Evolutionary conservation across 2,888 invertebrate genomes (phyloP), one percentile per base, ranked within the genome.

Genomic region (Gerris lacustris): DNA sequence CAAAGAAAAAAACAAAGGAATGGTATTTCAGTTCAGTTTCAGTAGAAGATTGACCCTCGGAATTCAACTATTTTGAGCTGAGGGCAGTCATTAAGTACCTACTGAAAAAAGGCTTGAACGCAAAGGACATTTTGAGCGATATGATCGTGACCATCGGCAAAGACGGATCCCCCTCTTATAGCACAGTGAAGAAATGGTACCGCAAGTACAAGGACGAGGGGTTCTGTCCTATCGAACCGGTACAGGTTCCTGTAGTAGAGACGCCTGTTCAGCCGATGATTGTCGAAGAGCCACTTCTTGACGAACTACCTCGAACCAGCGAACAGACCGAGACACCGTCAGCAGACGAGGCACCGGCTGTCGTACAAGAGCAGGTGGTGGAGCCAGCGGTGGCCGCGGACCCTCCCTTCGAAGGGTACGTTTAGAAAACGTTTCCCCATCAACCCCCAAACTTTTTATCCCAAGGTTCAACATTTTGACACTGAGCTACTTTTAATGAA

Each of bases 401-500:
- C 15, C 55, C 55, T 9, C 15, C 55, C 55, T 55, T 5, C 15
- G 55, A 55, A 11, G 55, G 55, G 55, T 55, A 55, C 55, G 55
- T 55, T 55, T 55, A 55, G 11, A 55, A 55, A 55, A 55, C 55
- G 55, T 55, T 55, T 55, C 55, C 55, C 55, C 55, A 55, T 55
- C 55, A 55, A 11, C 55, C 31, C 31, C 31, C 31, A 31, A 31
- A 55, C 55, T 55, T 55, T 4, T 55, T 55, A 55, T 55, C 9
- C 55, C 9, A 55, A 55, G 55, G 55, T 55, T 15, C 9, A 55
- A 55, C 55, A 55, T 55, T 55, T 55, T 55, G 55, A 55, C 55
- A 55, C 55, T 55, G 55, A 11, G 55, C 55, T 15, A 9, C 15
- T 15, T 55, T 11, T 2, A 31, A 31, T 2, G 1, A 2, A 31